phyloP scores from a whole-genome alignment of 2,888 invertebrate species.

The Eupithecia abbreviata region DNA sequence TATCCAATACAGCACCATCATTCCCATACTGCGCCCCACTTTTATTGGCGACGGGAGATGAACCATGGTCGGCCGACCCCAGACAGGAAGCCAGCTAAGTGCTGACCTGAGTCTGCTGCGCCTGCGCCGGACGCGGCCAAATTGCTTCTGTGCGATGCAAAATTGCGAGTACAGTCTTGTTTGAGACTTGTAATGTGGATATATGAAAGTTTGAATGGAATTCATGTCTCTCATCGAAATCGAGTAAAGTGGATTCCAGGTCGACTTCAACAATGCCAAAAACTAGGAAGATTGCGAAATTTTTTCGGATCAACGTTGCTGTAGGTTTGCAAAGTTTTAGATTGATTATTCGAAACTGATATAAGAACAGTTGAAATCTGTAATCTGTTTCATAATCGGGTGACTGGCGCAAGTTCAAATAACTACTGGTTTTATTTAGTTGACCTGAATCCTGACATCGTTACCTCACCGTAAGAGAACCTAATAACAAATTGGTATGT shows the following conservation, averaged over 20 bases:
- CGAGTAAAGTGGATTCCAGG: not conserved
- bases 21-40: conserved; percentile 5
- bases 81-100: conserved; percentile 41
- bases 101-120: conserved; percentile 29
- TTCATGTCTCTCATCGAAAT: not conserved
- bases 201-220: not conserved
- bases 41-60: conserved; percentile 12
- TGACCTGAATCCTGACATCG: not conserved
- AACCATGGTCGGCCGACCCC: conserved; percentile 32
- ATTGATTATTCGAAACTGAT: not conserved
- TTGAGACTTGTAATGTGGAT: conserved; percentile 7
- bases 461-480: not conserved
- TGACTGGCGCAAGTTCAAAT: not conserved
- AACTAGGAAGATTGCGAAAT: not conserved
- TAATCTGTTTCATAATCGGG: not conserved
- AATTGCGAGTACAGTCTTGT: conserved; percentile 18
- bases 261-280: not conserved
- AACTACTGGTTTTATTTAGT: not conserved
- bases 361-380: not conserved
- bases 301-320: not conserved
- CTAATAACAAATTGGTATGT: not conserved
- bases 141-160: conserved; percentile 32
- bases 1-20: not conserved
- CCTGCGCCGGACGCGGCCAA: conserved; percentile 37
- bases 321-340: not conserved